Conservation (phyloP, 2,888 invertebrate species). For the Cetonia aurata region DNA sequence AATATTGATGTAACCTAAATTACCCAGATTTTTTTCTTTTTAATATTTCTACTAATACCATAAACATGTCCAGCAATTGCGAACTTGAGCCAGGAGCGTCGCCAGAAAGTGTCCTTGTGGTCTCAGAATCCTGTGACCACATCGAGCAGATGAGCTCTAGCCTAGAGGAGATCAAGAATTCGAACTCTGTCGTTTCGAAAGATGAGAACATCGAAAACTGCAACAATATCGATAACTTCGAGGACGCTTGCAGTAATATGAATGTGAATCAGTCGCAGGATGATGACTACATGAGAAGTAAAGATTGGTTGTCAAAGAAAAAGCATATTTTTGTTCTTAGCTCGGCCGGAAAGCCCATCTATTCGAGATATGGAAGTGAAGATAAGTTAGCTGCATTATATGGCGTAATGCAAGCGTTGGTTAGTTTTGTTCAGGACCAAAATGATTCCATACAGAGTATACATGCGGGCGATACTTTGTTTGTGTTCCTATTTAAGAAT, state of each 20-base stretch:
- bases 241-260: constrained; percentile 50
- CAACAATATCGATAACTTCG: constrained; percentile 55
- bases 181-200: constrained; percentile 65
- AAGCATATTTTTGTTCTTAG: constrained; percentile 96
- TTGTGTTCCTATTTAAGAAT: constrained; percentile 91
- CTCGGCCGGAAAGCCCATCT: constrained; percentile 97
- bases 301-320: constrained; percentile 82
- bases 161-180: constrained; percentile 72
- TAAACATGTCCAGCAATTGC: constrained; percentile 54
- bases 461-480: constrained; percentile 86
- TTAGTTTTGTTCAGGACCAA: constrained; percentile 88
- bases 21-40: background rate
- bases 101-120: constrained; percentile 77
- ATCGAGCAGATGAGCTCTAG: constrained; percentile 76
- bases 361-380: constrained; percentile 93
- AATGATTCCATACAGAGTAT: constrained; percentile 90
- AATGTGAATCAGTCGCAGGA: constrained; percentile 59
- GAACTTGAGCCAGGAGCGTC: constrained; percentile 72
- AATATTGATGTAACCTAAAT: no score
- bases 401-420: constrained; percentile 94
- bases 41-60: background rate
- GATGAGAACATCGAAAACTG: constrained; percentile 50
- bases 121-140: constrained; percentile 79
- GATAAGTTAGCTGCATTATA: constrained; percentile 94
- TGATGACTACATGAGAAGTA: constrained; percentile 77